Base-by-base conservation (phyloP, 2,888 invertebrate species). In the Papilio elwesi region DNA sequence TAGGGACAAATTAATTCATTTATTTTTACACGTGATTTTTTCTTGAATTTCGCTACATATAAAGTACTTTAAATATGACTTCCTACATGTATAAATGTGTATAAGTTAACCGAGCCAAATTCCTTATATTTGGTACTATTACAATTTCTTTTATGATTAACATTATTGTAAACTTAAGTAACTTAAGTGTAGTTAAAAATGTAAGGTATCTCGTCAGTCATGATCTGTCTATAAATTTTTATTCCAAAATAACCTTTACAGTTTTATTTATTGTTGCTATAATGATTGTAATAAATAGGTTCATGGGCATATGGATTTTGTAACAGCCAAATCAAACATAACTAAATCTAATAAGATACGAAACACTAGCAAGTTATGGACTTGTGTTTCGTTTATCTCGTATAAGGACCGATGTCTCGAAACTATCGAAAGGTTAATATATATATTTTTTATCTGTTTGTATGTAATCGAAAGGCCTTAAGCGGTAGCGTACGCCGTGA, bases 381-480 rank as follows among this genome's bases (percentile, higher is more conserved):
- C 26, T 26, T 26, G 26, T 26, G 26, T 26, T 38, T 36, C 57
- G 26, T n/a, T 11, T 7, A 6, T n/a, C 9, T 52, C 63, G 0
- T 38, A 63, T 63, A 63, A 63, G 69, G 63, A 70, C 10, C 16
- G 47, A 52, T 38, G 11, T 38, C 59, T 59, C 38, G 38, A 59
- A 59, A 43, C 52, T 16, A 6, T 53, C 62, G 63, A 70, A 55
- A 70, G 64, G 64, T 63, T 47, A 70, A 55, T 70, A 64, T 47
- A 64, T 47, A 64, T 64, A 2, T 26, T 26, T 26, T 55, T 64
- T 48, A 48, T 64, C 53, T 47, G 63, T 64, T 63, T 53, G 55
- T 68, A 68, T 43, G 10, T 68, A 55, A 70, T 70, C 53, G 70
- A 70, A 70, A 70, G 64, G 64, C 64, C 53, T 53, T 47, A 59